Base-by-base conservation (phyloP, 2,888 invertebrate genomes). In the Ectemnius lituratus region DNA sequence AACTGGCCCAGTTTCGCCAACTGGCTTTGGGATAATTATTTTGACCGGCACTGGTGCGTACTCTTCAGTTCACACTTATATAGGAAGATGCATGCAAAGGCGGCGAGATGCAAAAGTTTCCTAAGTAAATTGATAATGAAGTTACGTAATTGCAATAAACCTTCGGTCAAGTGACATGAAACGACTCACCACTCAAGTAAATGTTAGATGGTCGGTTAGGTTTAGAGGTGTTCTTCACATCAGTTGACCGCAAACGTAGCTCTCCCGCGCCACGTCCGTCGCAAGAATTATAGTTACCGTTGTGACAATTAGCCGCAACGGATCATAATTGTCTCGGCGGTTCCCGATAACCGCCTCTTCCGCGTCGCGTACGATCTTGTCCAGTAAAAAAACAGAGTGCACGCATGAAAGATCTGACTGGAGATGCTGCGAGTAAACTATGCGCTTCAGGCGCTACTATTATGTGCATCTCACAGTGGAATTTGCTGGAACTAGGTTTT, bases 301-400 rank as follows among this genome's bases (percentile, higher is more conserved):
- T 65, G 64, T 5, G 14, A 46, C 18, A 66, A 72, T 76, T 76
- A 76, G 23, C 57, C 20, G 60, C 59, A 49, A 69, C 4, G 60
- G 67, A 63, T 58, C 37, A 57, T 68, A 63, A 72, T 68, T 28
- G 67, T 13, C 70, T 37, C 37, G 37, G 37, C 37, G n/a, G n/a
- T 6, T 6, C 5, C 37, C 37, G 37, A 37, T 37, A 37, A 37
- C 37, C 37, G 37, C 37, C 37, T 37, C 37, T 37, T 37, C 37
- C 37, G 37, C 8, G 8, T 37, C 37, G 37, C 37, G 37, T 37
- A 37, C 37, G 8, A 59, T 58, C n/a, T 47, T 49, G 18, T 59
- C 49, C 16, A 27, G 49, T 37, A 8, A 8, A 37, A 37, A 37
- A 37, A 37, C 37, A 11, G 37, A 37, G 11, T 8, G 37, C 37